phyloP scores from a whole-genome alignment of 2,113 vertebrate genomes.

The Pedionomus torquatus region DNA sequence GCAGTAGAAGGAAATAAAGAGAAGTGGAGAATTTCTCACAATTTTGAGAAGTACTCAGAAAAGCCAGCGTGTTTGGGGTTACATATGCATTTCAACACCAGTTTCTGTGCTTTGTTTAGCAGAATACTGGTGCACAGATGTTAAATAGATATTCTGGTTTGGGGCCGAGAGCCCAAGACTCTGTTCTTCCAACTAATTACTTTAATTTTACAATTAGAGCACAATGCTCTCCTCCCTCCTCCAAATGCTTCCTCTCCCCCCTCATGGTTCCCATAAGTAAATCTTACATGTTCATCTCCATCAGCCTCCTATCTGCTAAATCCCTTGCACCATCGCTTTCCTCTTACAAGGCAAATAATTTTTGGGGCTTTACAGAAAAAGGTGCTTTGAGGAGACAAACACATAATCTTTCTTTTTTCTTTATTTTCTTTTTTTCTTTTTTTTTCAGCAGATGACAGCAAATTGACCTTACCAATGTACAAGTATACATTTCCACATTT shows the following conservation, averaged over 20 bases:
- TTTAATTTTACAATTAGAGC: constrained; percentile 32
- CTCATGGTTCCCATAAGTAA: not conserved
- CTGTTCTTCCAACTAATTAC: constrained; percentile 28
- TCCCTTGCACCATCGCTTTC: not conserved
- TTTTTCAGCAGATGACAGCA: not conserved
- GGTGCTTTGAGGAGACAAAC: not conserved
- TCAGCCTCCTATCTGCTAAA: not conserved
- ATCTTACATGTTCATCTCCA: not conserved
- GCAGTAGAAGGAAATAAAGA: not conserved
- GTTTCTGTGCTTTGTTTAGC: not conserved
- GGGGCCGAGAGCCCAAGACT: not conserved
- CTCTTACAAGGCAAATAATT: not conserved
- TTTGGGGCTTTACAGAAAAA: not conserved
- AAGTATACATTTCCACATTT: not conserved
- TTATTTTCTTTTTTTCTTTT: not conserved
- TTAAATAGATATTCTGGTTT: constrained; percentile 32
- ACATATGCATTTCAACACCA: not conserved
- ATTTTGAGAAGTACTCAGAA: not conserved
- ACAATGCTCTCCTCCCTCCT: not conserved
- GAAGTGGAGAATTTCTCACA: not conserved
- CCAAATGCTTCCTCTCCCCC: not conserved
- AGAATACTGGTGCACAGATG: constrained; percentile 24
- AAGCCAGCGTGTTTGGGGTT: not conserved
- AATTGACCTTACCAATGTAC: not conserved
- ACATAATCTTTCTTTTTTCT: not conserved